Conservation (phyloP, 2,113 vertebrate species). For the Plecturocebus donacophilus region DNA sequence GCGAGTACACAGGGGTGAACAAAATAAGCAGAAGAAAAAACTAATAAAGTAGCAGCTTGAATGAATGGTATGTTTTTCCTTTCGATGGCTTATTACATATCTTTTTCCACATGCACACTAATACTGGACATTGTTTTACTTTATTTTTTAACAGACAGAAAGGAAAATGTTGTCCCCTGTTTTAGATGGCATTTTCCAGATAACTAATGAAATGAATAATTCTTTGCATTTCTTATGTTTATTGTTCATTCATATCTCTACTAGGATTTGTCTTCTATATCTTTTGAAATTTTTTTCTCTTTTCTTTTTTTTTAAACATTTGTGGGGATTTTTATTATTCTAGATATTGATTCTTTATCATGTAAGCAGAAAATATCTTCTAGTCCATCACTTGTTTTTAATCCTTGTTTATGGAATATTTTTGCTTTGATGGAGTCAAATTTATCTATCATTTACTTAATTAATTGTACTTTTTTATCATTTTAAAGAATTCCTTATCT, state of each 20-base stretch:
- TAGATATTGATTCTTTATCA: neutral
- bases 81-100: neutral
- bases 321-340: neutral
- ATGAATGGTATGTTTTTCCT: neutral
- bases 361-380: neutral
- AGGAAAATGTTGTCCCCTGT: neutral
- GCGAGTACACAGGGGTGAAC: neutral
- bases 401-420: neutral
- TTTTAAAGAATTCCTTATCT: constrained; percentile 24
- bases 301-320: neutral
- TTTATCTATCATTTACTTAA: neutral
- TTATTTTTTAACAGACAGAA: constrained; percentile 1
- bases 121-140: neutral
- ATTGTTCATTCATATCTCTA: neutral
- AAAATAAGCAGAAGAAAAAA: neutral
- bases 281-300: neutral
- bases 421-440: neutral
- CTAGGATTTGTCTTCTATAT: neutral
- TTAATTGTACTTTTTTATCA: neutral
- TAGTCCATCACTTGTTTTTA: neutral
- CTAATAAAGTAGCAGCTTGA: neutral
- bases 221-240: neutral
- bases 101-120: neutral
- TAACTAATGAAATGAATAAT: neutral
- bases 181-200: constrained; percentile 21